A percentile compares a stretch with the other conserved stretches of the same genome.
Evolutionary conservation across 2,113 vertebrate genomes (phyloP).

Genomic region (Callithrix jacchus): DNA sequence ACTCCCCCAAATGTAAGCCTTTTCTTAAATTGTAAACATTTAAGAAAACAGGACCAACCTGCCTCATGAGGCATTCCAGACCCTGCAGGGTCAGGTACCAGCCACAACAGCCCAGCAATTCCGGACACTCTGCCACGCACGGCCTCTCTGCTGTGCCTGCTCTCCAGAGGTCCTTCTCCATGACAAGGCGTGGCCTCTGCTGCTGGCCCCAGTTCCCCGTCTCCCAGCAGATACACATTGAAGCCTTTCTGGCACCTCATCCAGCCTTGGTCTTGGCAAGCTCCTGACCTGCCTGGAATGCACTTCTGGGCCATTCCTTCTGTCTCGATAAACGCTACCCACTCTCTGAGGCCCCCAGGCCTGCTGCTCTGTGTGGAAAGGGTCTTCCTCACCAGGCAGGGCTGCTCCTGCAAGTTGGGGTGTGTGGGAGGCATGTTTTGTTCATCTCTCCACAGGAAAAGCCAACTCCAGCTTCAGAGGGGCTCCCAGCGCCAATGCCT

Average conservation of each 20-base stretch:
- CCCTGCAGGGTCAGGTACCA: neutral
- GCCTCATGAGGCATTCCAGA: rapidly evolving
- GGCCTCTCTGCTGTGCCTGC: neutral
- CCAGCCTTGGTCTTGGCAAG: neutral
- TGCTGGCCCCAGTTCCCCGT: neutral
- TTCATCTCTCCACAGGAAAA: neutral
- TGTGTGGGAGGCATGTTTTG: neutral
- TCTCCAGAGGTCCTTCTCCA: neutral
- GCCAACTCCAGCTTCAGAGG: neutral
- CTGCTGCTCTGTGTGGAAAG: neutral
- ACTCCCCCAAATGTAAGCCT: neutral
- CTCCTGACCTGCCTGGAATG: no score
- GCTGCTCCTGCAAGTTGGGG: neutral
- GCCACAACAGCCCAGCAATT: neutral
- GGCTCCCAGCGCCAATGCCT: neutral
- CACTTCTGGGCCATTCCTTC: neutral
- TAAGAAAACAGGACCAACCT: neutral
- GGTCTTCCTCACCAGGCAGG: neutral
- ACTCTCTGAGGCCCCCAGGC: neutral
- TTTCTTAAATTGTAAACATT: no score
- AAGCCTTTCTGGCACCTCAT: neutral
- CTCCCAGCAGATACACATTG: neutral
- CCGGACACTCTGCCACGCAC: rapidly evolving
- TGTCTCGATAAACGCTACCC: neutral
- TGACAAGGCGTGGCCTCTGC: neutral